Percentiles rank a stretch among this genome's conserved stretches.
Conservation (phyloP, 1,140 invertebrate genomes). For the Drosophila simulans region DNA sequence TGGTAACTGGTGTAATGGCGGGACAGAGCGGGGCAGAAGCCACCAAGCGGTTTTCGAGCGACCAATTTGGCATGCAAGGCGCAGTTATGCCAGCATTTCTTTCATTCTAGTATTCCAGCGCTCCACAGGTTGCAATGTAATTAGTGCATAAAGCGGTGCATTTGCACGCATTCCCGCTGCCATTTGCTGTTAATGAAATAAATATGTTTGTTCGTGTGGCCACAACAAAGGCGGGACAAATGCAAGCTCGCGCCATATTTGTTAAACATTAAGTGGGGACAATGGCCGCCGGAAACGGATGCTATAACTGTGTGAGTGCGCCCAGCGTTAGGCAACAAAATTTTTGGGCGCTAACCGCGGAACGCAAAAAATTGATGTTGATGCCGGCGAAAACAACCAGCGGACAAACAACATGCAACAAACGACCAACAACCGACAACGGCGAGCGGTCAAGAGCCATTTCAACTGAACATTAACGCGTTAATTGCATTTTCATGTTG, state of each 20-base stretch:
- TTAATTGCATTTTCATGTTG: slow-evolving; percentile 83
- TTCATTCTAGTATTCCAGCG: slow-evolving; percentile 29
- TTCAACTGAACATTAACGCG: slow-evolving; percentile 75
- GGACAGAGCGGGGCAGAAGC: slow-evolving; percentile 1
- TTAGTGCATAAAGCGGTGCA: slow-evolving; percentile 60
- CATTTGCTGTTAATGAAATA: slow-evolving; percentile 73
- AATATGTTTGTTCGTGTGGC: slow-evolving; percentile 35
- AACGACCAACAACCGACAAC: slow-evolving; percentile 7
- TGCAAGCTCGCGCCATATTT: slow-evolving; percentile 24
- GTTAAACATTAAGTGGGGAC: slow-evolving; percentile 41
- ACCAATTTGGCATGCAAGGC: slow-evolving; percentile 34
- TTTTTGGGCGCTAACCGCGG: slow-evolving; percentile 22
- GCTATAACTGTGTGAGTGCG: not conserved
- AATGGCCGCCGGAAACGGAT: slow-evolving; percentile 16
- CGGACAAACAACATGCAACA: slow-evolving; percentile 13
- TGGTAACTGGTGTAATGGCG: slow-evolving; percentile 3
- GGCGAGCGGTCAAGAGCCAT: slow-evolving; percentile 52
- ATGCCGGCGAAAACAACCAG: slow-evolving; percentile 19
- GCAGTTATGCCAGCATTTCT: slow-evolving; percentile 22
- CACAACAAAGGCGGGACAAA: slow-evolving; percentile 10
- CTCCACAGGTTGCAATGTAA: slow-evolving; percentile 74
- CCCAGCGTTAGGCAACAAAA: slow-evolving; percentile 46
- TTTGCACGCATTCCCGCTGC: slow-evolving; percentile 45
- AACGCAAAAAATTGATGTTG: slow-evolving; percentile 49
- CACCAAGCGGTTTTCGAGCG: slow-evolving; percentile 7